Evolutionary conservation across 2,888 invertebrate species (phyloP).

Genomic region (Alcis repandata): DNA sequence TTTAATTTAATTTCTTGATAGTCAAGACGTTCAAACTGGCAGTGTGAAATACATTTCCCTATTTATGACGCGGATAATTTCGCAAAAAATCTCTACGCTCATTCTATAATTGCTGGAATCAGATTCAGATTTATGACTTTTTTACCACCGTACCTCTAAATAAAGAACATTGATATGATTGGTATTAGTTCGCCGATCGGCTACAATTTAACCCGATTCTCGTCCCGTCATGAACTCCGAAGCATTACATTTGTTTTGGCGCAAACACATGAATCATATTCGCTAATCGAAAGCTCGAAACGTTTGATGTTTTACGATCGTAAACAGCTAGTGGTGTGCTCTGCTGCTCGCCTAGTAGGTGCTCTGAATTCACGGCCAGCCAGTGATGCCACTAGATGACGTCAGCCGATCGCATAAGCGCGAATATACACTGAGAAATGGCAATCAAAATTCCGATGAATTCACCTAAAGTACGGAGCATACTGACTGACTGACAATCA

Average conservation of each 20-base stretch:
- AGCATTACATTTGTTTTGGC: conserved; percentile 7
- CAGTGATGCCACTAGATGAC: conserved; percentile 39
- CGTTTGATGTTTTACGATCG: conserved; percentile 35
- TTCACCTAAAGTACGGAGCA: too few species aligned
- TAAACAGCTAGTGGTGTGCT: conserved; percentile 27
- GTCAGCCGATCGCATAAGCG: conserved; percentile 24
- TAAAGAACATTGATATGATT: neutral
- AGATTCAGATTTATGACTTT: neutral
- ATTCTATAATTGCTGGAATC: too few species aligned
- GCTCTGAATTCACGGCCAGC: conserved; percentile 18
- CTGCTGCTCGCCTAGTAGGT: neutral
- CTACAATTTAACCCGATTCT: neutral
- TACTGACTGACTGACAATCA: too few species aligned
- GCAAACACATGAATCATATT: conserved; percentile 28
- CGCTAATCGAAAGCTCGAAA: conserved; percentile 32
- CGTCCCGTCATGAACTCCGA: neutral
- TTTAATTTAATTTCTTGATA: too few species aligned
- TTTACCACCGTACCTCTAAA: neutral
- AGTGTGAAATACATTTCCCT: too few species aligned
- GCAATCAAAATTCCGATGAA: too few species aligned
- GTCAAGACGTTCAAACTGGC: too few species aligned
- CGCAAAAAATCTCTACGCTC: too few species aligned
- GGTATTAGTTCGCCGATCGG: too few species aligned
- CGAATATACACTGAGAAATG: conserved; percentile 7
- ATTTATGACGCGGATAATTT: too few species aligned